Evolutionary conservation across 2,113 vertebrate genomes (phyloP).

Genomic region (Synchiropus splendidus): DNA sequence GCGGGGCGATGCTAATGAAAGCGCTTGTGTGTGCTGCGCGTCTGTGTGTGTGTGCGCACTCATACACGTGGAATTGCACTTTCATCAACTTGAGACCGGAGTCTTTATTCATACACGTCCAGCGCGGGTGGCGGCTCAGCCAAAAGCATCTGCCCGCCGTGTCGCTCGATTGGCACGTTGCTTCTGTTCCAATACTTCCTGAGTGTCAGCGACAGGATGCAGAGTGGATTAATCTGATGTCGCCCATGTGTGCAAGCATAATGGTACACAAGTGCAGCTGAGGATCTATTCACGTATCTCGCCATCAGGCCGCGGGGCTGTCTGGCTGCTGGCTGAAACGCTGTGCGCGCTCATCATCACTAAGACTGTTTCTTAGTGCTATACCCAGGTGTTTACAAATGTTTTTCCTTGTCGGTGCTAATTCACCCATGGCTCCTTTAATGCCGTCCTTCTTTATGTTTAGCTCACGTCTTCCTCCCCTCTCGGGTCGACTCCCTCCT

Average conservation of each 20-base stretch:
- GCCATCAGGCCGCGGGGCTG: no score
- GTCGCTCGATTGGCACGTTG: constrained; percentile 14
- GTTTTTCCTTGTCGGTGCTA: neutral
- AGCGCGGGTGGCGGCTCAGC: constrained; percentile 10
- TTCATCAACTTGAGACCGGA: constrained; percentile 17
- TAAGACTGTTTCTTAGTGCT: neutral
- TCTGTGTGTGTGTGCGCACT: constrained; percentile 7
- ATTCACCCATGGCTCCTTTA: constrained; percentile 7
- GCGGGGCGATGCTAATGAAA: no score
- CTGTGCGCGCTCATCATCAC: no score
- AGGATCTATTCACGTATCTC: constrained; percentile 17
- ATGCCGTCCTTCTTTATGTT: constrained; percentile 8
- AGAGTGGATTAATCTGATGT: constrained; percentile 34
- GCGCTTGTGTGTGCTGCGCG: neutral
- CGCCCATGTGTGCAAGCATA: constrained; percentile 18
- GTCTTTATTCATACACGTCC: constrained; percentile 24
- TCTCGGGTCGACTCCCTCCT: constrained; percentile 18
- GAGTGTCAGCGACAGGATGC: constrained; percentile 24
- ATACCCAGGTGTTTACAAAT: neutral
- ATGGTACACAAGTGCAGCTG: no score
- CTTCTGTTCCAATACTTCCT: constrained; percentile 25
- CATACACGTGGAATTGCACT: neutral
- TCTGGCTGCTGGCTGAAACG: no score
- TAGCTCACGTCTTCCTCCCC: neutral
- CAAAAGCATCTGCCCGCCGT: constrained; percentile 24